Evolutionary conservation across 2,888 invertebrate species (phyloP).

Genomic region (Portevinia maculata): DNA sequence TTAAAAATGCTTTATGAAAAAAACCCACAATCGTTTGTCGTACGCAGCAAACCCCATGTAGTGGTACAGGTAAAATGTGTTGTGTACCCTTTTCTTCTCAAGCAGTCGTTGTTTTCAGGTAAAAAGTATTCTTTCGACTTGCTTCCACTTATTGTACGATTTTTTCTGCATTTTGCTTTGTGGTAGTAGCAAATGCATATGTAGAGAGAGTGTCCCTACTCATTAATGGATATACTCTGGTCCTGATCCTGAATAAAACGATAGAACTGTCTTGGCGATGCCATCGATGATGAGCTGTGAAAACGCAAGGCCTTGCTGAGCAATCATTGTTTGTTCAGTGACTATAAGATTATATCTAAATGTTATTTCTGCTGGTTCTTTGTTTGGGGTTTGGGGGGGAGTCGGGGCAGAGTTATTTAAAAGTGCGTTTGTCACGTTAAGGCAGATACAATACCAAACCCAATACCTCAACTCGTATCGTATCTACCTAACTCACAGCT

Average conservation of each 20-base stretch:
- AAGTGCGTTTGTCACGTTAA: conserved; percentile 26
- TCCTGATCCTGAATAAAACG: conserved; percentile 2
- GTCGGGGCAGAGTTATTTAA: not conserved
- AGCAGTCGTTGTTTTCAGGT: no score
- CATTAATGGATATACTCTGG: no score
- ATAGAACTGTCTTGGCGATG: conserved; percentile 10
- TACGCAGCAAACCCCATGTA: no score
- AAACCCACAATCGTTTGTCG: no score
- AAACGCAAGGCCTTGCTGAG: conserved; percentile 38
- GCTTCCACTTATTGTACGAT: no score
- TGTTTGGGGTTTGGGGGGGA: not conserved
- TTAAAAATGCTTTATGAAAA: no score
- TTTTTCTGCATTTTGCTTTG: no score
- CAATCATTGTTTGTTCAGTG: conserved; percentile 50
- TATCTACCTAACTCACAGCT: conserved; percentile 44
- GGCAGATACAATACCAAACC: not conserved
- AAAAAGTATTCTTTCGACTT: no score
- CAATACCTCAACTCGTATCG: not conserved
- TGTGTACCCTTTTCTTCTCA: no score
- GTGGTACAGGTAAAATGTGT: no score
- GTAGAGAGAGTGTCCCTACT: no score
- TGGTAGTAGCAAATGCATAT: no score
- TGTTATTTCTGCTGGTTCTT: conserved; percentile 16
- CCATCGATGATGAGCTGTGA: conserved; percentile 15
- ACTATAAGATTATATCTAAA: conserved; percentile 41